These are phyloP conservation scores for Meandrusa payeni DNA, from an alignment of 2,888 invertebrate species.

Conservation along the genomic window DNA sequence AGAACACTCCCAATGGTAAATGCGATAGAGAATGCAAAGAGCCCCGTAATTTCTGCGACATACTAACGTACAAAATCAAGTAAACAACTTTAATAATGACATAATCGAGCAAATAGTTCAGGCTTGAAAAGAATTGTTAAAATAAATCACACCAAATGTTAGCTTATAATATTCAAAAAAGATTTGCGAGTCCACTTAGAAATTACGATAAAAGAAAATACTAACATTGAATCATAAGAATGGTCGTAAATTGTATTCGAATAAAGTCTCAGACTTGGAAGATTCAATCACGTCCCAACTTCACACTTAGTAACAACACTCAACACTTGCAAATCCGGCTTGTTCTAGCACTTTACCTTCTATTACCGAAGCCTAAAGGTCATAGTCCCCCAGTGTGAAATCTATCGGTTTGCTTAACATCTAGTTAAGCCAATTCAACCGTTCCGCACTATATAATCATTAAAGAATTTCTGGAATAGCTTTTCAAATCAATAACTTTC, in stretches of 20 bases:
- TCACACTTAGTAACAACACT: conserved; percentile 17
- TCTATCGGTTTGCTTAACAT: conserved; percentile 9
- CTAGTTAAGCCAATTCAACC: conserved; percentile 12
- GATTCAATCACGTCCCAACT: conserved; percentile 22
- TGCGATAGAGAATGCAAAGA: too few relatives aligned
- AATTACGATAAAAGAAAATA: conserved; percentile 4
- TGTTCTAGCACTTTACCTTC: conserved; percentile 6
- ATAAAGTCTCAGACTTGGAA: conserved; percentile 14
- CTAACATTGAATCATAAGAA: conserved; percentile 9
- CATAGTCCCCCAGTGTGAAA: conserved; percentile 6
- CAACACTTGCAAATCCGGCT: not conserved
- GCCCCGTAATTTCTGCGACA: too few relatives aligned
- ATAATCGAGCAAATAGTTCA: too few relatives aligned
- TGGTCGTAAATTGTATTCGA: conserved; percentile 16
- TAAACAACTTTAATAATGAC: too few relatives aligned
- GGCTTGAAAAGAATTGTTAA: too few relatives aligned
- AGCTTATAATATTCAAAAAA: too few relatives aligned
- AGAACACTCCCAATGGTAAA: too few relatives aligned
- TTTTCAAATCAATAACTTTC: conserved; percentile 18
- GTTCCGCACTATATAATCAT: conserved; percentile 13
- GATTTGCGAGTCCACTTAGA: conserved; percentile 3
- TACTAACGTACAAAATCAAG: too few relatives aligned
- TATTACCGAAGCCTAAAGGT: conserved; percentile 7
- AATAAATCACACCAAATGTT: too few relatives aligned
- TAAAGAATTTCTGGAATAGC: conserved; percentile 15